Conservation (phyloP, 2,888 invertebrate genomes). For the Rugalucina vietnamica region DNA sequence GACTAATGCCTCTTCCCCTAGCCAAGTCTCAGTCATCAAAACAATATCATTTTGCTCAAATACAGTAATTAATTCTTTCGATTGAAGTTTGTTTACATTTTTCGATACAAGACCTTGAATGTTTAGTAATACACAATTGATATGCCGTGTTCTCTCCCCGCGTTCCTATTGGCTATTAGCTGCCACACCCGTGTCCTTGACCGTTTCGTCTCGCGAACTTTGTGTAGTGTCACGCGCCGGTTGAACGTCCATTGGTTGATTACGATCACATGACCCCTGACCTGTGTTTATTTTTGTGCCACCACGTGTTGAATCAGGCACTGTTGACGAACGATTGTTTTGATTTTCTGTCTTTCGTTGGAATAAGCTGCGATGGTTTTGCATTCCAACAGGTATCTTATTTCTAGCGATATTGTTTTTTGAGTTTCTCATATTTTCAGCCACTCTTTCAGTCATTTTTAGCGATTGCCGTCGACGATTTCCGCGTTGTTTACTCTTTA, state of each 20-base stretch:
- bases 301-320: neutral
- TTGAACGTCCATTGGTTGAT: neutral
- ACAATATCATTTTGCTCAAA: neutral
- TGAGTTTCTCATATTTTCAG: neutral
- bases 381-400: neutral
- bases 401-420: neutral
- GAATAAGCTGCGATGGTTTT: too few relatives aligned
- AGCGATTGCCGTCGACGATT: neutral
- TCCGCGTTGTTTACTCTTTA: neutral
- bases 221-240: neutral
- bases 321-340: neutral
- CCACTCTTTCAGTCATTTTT: conserved; percentile 1
- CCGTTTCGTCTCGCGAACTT: neutral
- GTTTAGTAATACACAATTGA: neutral
- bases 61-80: neutral
- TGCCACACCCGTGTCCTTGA: neutral
- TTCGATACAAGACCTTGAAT: neutral
- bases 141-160: neutral
- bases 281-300: neutral
- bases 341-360: neutral
- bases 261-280: neutral
- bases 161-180: neutral
- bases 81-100: neutral
- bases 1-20: neutral
- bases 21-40: neutral